Conservation (phyloP, 1,140 invertebrate genomes). For the Spodoptera frugiperda region DNA sequence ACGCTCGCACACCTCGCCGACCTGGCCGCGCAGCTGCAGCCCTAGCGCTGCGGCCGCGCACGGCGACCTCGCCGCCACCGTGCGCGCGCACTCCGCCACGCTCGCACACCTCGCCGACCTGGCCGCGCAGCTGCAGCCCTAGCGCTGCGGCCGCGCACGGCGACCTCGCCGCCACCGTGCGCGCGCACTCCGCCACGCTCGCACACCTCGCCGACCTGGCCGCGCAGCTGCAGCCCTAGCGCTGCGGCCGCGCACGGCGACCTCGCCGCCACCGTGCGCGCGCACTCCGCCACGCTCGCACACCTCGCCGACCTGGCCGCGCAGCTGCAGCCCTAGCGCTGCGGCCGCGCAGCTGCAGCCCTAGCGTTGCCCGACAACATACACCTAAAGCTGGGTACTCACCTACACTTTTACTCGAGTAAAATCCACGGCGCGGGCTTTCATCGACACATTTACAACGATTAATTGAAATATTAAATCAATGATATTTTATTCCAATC, state of each 20-base stretch:
- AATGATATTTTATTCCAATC: too few relatives aligned
- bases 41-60: slow-evolving; percentile 68
- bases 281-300: too few relatives aligned
- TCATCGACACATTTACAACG: too few relatives aligned
- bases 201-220: slow-evolving; percentile 49
- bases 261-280: too few relatives aligned
- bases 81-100: too few relatives aligned
- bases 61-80: slow-evolving; percentile 64
- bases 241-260: slow-evolving; percentile 69
- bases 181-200: too few relatives aligned
- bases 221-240: slow-evolving; percentile 60
- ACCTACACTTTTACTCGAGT: too few relatives aligned
- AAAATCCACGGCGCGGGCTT: too few relatives aligned
- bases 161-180: slow-evolving; percentile 63
- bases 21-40: slow-evolving; percentile 56
- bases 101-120: slow-evolving; percentile 43
- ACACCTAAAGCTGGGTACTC: too few relatives aligned
- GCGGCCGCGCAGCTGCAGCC: slow-evolving; percentile 25
- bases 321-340: slow-evolving; percentile 61
- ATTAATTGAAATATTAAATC: too few relatives aligned
- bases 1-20: slow-evolving; percentile 30
- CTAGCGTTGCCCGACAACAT: background rate
- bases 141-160: slow-evolving; percentile 67
- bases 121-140: slow-evolving; percentile 60
- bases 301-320: slow-evolving; percentile 49